Base-by-base conservation (phyloP, 1,140 invertebrate species). In the Psix sp. region DNA sequence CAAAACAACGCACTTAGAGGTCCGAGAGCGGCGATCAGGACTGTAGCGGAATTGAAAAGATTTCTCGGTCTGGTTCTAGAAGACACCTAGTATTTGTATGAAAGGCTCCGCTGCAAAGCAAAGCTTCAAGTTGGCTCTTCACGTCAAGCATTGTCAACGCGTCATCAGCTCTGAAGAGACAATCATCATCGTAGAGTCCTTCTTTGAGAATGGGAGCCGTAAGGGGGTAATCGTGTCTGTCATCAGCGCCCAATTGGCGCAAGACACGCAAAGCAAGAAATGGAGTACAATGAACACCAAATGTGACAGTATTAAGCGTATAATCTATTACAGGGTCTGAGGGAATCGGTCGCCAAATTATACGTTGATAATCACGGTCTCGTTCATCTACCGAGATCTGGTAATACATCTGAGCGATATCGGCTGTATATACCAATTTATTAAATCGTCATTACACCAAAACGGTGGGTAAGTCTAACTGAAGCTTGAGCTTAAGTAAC, bases 51-150 rank as follows among this genome's bases (percentile, higher is more conserved):
- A 78, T 13, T 42, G 39, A 31, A 77, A 79, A 2, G 35, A 16
- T 38, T 84, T 81, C 0, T 39, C 4, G 0, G 0, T n/a, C 2
- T 77, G 62, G 43, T 72, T 54, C 81, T 78, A 85, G 7, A 38
- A 29, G 0, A 85, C n/a, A 0, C 82, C 80, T 5, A 84, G 18
- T 1, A 77, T 76, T 45, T 82, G 81, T 0, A 78, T 72, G 26
- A 51, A 79, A 80, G 5, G 77, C 68, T 0, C 46, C 72, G 5
- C 15, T 14, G 1, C 7, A 9, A 10, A 82, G 40, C 16, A 80
- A 15, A 0, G 39, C 21, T 0, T n/a, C 43, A 17, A 79, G 10
- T 24, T 81, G 48, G 16, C n/a, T n/a, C 54, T 42, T 38, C 48
- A 36, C 14, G 51, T 46, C 16, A 39, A 40, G n/a, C n/a, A 15